These are phyloP conservation scores for Puffinus mauretanicus DNA, from an alignment of 2,113 vertebrate genomes.

Conservation along the genomic window DNA sequence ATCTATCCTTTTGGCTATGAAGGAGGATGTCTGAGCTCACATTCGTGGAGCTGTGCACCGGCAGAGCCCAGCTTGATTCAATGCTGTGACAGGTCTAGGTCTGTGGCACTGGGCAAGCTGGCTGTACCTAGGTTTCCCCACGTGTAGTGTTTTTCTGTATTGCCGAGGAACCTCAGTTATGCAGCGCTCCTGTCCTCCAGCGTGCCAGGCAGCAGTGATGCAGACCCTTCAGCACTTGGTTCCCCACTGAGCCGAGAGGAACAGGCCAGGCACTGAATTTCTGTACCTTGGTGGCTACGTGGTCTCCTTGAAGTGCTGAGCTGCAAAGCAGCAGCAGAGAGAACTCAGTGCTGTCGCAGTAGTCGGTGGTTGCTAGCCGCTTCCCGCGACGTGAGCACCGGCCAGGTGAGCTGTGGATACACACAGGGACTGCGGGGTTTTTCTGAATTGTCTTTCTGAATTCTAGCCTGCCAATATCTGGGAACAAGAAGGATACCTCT, in stretches of 20 bases:
- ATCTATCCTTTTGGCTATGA: not conserved
- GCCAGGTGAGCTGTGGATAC: not conserved
- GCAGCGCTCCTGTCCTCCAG: not conserved
- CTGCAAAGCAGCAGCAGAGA: not conserved
- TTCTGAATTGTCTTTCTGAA: not conserved
- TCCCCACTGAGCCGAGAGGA: not conserved
- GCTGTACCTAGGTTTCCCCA: not conserved
- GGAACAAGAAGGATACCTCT: not conserved
- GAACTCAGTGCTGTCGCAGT: not conserved
- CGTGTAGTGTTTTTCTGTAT: fast-evolving
- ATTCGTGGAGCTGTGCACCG: not conserved
- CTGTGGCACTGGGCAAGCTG: not conserved
- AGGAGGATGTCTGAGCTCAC: not conserved
- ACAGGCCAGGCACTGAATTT: not conserved
- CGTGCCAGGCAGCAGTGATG: not conserved
- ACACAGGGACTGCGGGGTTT: fast-evolving
- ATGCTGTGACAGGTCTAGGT: not conserved
- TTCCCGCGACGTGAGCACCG: not conserved
- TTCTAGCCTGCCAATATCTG: not conserved
- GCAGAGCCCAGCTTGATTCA: not conserved
- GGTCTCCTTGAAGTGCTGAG: not conserved
- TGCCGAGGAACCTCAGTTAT: not conserved
- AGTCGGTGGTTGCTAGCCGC: not conserved
- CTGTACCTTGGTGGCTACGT: fast-evolving
- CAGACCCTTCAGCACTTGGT: not conserved